Evolutionary conservation across 2,888 invertebrate genomes (phyloP).

Genomic region (Andrena bucephala): DNA sequence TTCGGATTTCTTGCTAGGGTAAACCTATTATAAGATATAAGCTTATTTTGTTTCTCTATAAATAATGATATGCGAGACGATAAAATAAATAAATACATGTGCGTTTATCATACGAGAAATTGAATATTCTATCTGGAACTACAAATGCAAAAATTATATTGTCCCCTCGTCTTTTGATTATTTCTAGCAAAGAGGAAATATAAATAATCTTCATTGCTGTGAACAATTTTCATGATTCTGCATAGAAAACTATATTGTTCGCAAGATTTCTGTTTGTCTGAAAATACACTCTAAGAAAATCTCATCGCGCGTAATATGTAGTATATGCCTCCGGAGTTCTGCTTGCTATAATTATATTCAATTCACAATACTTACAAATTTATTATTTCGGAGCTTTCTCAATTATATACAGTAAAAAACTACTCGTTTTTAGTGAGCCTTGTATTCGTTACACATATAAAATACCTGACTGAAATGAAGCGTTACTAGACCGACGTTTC

Average conservation of each 20-base stretch:
- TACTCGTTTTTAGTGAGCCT: constrained; percentile 32
- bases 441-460: constrained; percentile 25
- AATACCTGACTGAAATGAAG: constrained; percentile 19
- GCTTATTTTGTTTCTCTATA: constrained; percentile 24
- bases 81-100: constrained; percentile 57
- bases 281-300: constrained; percentile 54
- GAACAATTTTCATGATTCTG: constrained; percentile 30
- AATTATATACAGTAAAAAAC: constrained; percentile 58
- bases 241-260: constrained; percentile 45
- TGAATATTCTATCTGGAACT: constrained; percentile 40
- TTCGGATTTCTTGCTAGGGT: constrained; percentile 1
- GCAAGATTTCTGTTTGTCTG: constrained; percentile 29
- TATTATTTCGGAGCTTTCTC: constrained; percentile 25
- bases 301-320: constrained; percentile 31
- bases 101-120: constrained; percentile 19
- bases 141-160: constrained; percentile 35
- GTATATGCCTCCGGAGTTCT: constrained; percentile 19
- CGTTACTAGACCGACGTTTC: constrained; percentile 95
- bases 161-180: constrained; percentile 19
- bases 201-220: constrained; percentile 20
- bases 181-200: constrained; percentile 8
- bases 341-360: constrained; percentile 31
- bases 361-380: constrained; percentile 48
- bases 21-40: constrained; percentile 20
- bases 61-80: constrained; percentile 47